Evolutionary conservation across 2,797 vertebrate genomes (phyloP), one percentile per base, ranked within the genome.

Genomic region (Amphiprion clarkii): DNA sequence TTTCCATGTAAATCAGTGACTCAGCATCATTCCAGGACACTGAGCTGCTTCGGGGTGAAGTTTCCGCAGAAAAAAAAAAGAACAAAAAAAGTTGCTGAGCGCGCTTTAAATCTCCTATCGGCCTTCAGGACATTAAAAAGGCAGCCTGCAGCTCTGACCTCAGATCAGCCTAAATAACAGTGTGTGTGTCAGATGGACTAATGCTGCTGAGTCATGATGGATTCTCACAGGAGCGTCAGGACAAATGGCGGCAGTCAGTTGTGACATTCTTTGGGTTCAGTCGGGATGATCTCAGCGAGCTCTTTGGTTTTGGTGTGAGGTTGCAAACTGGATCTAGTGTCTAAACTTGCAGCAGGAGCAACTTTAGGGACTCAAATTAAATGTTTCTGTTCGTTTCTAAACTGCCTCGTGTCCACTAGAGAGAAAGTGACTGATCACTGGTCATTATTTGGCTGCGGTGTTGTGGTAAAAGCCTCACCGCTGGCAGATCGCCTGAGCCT

Each of bases 401-500:
- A 8, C 31, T 33, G 40, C 40, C 10, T 4, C 42, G 14, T 13
- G 13, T 33, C 31, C 31, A 6, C 12, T 10, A 70, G 5, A 74
- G 68, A 67, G 53, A 29, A 52, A 67, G 58, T 27, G 27, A 27
- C 3, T 27, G 3, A 27, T 27, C 27, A 4, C 27, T 27, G 27
- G 27, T 27, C 27, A n/a, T 21, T 46, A 53, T 74, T 64, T 52
- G 3, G 33, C 40, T 2, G 10, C 31, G 6, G 53, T 39, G 40
- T 3, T 64, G 12, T 17, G 10, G 27, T 12, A 27, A 54, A 61
- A 59, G 56, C 60, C 88, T 87, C 82, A 98, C 98, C 96, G 95
- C 87, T 99, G 97, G 88, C 98, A 99, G 48, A 96, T 88, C 3
- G 91, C 94, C 93, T 99, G 97, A 3, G 98, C 97, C 83, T 99